phyloP scores from a whole-genome alignment of 1,140 invertebrate genomes.

The Brevipalpus yothersi region DNA sequence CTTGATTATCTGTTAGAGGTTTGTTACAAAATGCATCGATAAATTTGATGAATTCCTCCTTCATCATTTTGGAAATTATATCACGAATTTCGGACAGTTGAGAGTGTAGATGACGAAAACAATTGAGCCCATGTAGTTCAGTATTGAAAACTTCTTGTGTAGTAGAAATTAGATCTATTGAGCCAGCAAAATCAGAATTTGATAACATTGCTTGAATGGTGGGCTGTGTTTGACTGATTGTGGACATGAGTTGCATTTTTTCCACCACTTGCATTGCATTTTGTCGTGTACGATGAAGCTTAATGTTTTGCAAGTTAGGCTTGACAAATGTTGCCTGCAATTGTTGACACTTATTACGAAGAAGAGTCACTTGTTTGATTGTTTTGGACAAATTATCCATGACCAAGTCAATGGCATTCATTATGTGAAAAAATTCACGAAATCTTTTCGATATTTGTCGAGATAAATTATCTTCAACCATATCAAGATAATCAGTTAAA shows the following conservation, averaged over 20 bases:
- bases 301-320: constrained; percentile 7
- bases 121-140: constrained; percentile 67
- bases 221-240: constrained; percentile 88
- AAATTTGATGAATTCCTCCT: constrained; percentile 77
- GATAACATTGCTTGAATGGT: constrained; percentile 59
- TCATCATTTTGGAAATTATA: constrained; percentile 87
- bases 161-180: constrained; percentile 81
- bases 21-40: constrained; percentile 73
- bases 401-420: constrained; percentile 80
- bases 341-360: constrained; percentile 5
- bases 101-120: constrained; percentile 78
- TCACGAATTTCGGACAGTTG: constrained; percentile 91
- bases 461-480: constrained; percentile 82
- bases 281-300: constrained; percentile 6
- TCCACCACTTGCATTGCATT: constrained; percentile 10
- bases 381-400: constrained; percentile 67
- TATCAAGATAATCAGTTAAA: constrained; percentile 77
- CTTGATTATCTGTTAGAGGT: constrained; percentile 21
- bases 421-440: constrained; percentile 83
- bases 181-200: constrained; percentile 88
- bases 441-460: constrained; percentile 86
- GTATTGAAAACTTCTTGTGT: constrained; percentile 78
- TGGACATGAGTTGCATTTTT: constrained; percentile 60
- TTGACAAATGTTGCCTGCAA: constrained; percentile 30
- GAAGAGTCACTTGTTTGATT: constrained; percentile 35